Evolutionary conservation across 2,888 invertebrate genomes (phyloP), one percentile per base, ranked within the genome.

Genomic region (Didymodactylos carnosus): DNA sequence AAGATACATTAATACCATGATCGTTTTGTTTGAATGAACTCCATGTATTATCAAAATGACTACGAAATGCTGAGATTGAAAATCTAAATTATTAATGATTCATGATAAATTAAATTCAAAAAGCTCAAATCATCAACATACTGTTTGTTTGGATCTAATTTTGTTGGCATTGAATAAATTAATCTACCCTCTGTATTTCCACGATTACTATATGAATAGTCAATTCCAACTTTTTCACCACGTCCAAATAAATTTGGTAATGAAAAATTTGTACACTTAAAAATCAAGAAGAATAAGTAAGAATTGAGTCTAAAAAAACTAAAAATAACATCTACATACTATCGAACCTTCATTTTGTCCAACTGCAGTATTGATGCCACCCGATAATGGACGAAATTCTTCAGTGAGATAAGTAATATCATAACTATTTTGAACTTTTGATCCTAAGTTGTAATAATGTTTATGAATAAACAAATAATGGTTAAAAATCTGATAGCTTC

Each of bases 331-430:
- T 69, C 62, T 29, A 69, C 23, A 39, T 73, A 75, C 69, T 39
- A 75, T 23, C 29, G 91, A 90, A 2, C 92, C 94, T 81, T 94
- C 93, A 81, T 94, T 93, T 81, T 92, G 91, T 19, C 92, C 92
- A 76, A 94, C 89, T 77, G 90, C 88, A 0, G 93, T 92, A 80
- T 89, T 91, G 46, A 93, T 87, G 0, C 90, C 90, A 25, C 93
- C 94, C 73, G 89, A 88, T 29, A 93, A 81, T n/a, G 91, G 85
- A 23, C 89, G 88, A 77, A 89, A 82, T 84, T 97, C 95, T 73
- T 87, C 87, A 51, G 94, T 94, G 77, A 88, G 88, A 80, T 93
- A 93, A 27, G 91, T 91, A 46, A 94, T 89, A 87, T 91, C 83
- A 71, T 82, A 82, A 11, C 79, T 78, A 75, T 80, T 40, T 11